Base-by-base conservation (phyloP, 1,140 invertebrate genomes). In the Drosophila lacertosa region DNA sequence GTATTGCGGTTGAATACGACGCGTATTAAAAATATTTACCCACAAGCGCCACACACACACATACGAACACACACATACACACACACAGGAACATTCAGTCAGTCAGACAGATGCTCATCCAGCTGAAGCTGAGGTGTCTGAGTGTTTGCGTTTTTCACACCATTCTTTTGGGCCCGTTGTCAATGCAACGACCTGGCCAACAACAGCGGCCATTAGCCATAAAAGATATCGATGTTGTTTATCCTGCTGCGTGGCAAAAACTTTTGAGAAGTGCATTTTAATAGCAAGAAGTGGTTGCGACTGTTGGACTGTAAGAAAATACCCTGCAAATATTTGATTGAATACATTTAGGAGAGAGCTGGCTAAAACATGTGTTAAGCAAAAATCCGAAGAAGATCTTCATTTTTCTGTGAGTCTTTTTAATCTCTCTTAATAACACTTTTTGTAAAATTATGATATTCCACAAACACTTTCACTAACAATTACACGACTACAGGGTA, bases 21-120 rank as follows among this genome's bases (percentile, higher is more conserved):
- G 74, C 82, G 82, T 78, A 82, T 88, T 82, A 88, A 88, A 88
- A 88, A 88, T 88, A 82, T 88, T 86, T 86, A 86, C 72, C 81
- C 54, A 44, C 82, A 86, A 68, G 54, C 48, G 26, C 20, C 45
- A 50, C 54, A 53, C 45, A 50, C 35, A 70, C 26, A 59, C 13
- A 18, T 18, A 37, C 10, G 13, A 24, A 11, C 33, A 42, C 16
- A 39, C 33, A 44, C 45, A 51, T 18, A 70, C 39, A 20, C 32
- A 29, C 35, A 22, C 9, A 39, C 15, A 44, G 7, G 39, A 24
- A 57, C 26, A 72, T 20, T 68, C 20, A 50, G 2, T n/a, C 18
- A 62, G 44, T 11, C n/a, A 51, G 51, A 51, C 51, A 44, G 57
- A 39, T 62, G 59, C 37, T 69, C 53, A 53, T 53, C 53, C 47